Evolutionary conservation across 2,113 vertebrate genomes (phyloP).

Genomic region (Dasyornis broadbenti): DNA sequence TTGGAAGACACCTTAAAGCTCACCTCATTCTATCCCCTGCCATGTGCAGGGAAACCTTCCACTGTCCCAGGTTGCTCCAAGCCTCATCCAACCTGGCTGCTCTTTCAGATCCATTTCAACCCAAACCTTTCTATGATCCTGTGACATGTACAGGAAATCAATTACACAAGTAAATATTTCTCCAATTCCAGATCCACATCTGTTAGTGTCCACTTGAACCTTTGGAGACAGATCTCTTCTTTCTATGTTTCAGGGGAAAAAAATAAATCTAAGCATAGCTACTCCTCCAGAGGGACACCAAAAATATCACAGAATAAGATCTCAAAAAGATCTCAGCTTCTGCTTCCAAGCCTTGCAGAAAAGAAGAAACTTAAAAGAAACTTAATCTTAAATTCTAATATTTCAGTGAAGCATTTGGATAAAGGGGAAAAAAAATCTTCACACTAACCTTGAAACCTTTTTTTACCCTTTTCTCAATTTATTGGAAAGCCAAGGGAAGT

Average conservation of each 20-base stretch:
- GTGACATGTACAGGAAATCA: neutral
- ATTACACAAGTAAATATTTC: neutral
- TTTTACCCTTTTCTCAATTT: neutral
- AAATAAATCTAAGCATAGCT: neutral
- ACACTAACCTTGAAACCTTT: neutral
- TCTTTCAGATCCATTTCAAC: neutral
- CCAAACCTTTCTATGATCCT: neutral
- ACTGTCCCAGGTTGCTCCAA: neutral
- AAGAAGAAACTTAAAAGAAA: neutral
- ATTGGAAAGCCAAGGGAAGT: neutral
- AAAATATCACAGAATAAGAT: neutral
- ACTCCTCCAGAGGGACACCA: neutral
- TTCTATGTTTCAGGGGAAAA: neutral
- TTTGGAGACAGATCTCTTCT: neutral
- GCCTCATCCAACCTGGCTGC: neutral
- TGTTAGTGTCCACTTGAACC: neutral
- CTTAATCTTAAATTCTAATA: neutral
- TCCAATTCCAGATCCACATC: neutral
- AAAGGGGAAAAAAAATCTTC: rapidly evolving
- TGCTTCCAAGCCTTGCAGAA: neutral
- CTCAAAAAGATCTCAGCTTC: neutral
- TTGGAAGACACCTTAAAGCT: neutral
- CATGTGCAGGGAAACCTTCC: neutral
- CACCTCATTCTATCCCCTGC: neutral
- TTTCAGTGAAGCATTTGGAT: neutral